Evolutionary conservation across 2,797 vertebrate species (phyloP), one percentile per base, ranked within the genome.

Genomic region (Philypnodon macrostomus): DNA sequence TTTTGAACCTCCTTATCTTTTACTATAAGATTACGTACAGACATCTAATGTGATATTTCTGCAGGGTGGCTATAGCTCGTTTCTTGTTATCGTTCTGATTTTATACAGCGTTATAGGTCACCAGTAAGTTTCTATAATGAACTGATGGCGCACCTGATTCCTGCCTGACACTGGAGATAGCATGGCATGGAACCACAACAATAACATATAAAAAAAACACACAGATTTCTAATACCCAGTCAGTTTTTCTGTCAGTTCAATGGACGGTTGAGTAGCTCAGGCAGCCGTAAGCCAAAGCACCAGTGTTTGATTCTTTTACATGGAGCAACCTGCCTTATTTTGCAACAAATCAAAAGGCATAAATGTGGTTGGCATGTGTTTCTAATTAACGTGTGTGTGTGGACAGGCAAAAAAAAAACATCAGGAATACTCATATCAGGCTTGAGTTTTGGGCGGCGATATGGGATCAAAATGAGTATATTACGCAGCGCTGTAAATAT

Each of bases 361-460:
- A 70, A 62, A 77, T 80, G 79, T 76, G 42, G 60, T 80, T n/a
- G 74, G 58, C 71, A 85, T 84, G 80, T 87, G 82, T 84, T 85
- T 53, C 80, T 78, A 86, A 87, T 85, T 81, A 86, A 84, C 55
- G 65, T 83, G 65, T 83, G 74, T 77, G 47, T 63, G 64, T 53
- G 49, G 40, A 66, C 38, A n/a, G 58, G 16, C 8, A 67, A 57
- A 70, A 67, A 47, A 36, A 60, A 76, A 76, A 74, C 56, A 73
- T 53, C 27, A 77, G 67, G 40, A 69, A 48, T 70, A 50, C 62
- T 67, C 69, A 67, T 36, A 48, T 10, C 15, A 49, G n/a, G n/a
- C 60, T 54, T 70, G 46, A 32, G 16, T 53, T 48, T 66, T n/a
- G 38, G 14, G 7, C 24, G 40, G 29, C 53, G 44, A 57, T 40